Evolutionary conservation across 2,888 invertebrate species (phyloP), one percentile per base, ranked within the genome.

Genomic region (Pyrrhia umbra): DNA sequence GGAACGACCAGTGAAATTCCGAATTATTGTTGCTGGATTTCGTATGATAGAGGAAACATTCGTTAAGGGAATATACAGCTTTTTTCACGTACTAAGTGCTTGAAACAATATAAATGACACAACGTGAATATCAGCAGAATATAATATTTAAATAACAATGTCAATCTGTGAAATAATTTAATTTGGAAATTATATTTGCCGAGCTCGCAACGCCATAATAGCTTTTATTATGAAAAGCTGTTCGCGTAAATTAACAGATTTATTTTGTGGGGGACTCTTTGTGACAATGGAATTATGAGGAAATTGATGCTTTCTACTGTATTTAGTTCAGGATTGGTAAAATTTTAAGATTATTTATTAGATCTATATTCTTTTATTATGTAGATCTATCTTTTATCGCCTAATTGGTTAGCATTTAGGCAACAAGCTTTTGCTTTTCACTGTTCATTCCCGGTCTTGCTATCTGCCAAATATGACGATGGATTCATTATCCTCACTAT

Each of bases 121-220:
- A 51, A 72, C 13, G 20, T 23, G 23, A 65, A 64, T 20, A 18
- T 8, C 47, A 9, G 2, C 18, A 21, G 15, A 30, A 51, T 20
- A 16, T 25, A 30, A 30, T 55, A 30, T 72, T 47, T 15, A 68
- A 43, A 62, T 63, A 58, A 64, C 49, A 52, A 47, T 56, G 63
- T 69, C 46, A 74, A 68, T 68, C 39, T 34, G 37, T 74, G 46
- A 69, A 59, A 74, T 74, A 68, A 69, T 69, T 74, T 42, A 58
- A 68, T 74, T 69, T 74, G 9, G 20, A 43, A 59, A 68, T 68
- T 74, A 69, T 52, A 68, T 68, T 69, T 68, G 59, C 10, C 6
- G 42, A 52, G 60, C 47, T 40, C 51, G 39, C 30, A 16, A 6
- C 49, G 34, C 40, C 21, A 42, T 54, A 69, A 76, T 40, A 37